phyloP scores from a whole-genome alignment of 2,113 vertebrate genomes.

The Tinamus guttatus region DNA sequence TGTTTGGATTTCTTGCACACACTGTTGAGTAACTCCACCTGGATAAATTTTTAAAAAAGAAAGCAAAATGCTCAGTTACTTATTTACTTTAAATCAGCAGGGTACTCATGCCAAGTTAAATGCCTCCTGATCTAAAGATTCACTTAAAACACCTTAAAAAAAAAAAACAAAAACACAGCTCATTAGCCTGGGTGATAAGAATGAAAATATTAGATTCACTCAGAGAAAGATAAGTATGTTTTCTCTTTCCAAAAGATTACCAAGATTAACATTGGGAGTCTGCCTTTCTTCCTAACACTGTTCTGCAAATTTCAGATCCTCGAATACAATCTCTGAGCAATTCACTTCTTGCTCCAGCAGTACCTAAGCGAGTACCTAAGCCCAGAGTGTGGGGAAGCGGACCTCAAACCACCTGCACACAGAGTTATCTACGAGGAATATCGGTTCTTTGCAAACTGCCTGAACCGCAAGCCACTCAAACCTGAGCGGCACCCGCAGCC shows the following conservation, averaged over 20 bases:
- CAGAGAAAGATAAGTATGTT: neutral
- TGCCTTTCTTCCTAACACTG: neutral
- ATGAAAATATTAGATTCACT: neutral
- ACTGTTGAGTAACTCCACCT: neutral
- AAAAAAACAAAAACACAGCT: neutral
- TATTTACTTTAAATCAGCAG: conserved; percentile 20
- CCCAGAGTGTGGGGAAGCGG: neutral
- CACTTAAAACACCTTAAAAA: neutral
- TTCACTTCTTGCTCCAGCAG: neutral
- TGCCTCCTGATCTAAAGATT: neutral
- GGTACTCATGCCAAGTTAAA: neutral
- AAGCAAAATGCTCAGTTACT: conserved; percentile 10
- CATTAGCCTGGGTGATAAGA: neutral
- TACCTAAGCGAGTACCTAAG: neutral
- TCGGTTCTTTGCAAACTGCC: neutral
- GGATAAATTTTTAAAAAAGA: neutral
- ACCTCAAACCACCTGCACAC: neutral
- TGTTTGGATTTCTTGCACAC: neutral
- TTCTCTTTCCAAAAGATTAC: neutral
- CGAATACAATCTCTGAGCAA: neutral
- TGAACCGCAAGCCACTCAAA: neutral
- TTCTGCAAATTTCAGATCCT: neutral
- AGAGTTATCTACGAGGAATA: neutral
- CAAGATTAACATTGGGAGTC: neutral
- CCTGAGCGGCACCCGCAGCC: neutral